Evolutionary conservation across 2,888 invertebrate species (phyloP), one percentile per base, ranked within the genome.

Genomic region (Brachyptera risi): DNA sequence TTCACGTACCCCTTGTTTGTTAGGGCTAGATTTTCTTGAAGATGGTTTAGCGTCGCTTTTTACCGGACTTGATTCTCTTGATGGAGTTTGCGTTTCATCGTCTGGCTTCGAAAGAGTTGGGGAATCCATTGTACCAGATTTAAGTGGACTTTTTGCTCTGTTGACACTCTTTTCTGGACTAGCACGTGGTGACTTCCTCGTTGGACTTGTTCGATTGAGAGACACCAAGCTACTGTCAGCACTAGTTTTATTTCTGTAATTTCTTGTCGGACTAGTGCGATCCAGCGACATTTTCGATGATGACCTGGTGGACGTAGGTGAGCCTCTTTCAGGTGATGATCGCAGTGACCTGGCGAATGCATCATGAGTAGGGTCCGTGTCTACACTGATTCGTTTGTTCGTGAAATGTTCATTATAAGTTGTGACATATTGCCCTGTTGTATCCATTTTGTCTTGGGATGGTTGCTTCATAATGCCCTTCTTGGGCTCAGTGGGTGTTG

Each of bases 271-370:
- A 49, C 66, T 66, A 4, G 50, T 38, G n/a, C 66, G 65, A 42
- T 67, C 67, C 13, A 67, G 58, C 24, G 66, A 66, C 4, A 80
- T 5, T 74, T 44, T 79, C 73, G 68, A 68, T 7, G 68, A 67
- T 9, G 67, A 67, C 26, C 67, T 62, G 1, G 68, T 68, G 24
- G 70, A 70, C 19, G 68, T 62, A 2, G 76, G 74, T n/a, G 77
- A 61, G 1, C 59, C 75, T 1, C 79, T 74, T 47, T 81, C 77
- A 1, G 85, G 84, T 23, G 65, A 65, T 7, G 86, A 80, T 27
- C 90, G 80, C 50, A 90, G 75, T 3, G 88, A 85, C 61, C 86
- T 82, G 0, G 87, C 89, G 78, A 89, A 90, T 0, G 87, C 87
- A 67, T 88, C 85, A 70, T 90, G 90, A 1, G 87, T 82, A 0